A percentile compares a stretch with the other conserved stretches of the same genome.
phyloP scores from a whole-genome alignment of 2,797 vertebrate species.

The Urocyon cinereoargenteus region DNA sequence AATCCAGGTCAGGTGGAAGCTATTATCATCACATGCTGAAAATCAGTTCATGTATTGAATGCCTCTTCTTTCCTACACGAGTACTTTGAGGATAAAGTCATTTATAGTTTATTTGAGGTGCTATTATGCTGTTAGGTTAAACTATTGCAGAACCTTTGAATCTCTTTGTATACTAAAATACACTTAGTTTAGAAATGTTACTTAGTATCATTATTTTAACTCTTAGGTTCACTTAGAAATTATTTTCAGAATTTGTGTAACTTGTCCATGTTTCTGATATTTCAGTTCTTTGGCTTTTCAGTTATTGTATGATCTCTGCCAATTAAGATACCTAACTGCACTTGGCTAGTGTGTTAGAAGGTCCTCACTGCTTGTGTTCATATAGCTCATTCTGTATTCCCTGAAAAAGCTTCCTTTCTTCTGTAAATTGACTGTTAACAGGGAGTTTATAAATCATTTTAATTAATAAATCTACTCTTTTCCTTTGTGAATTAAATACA shows the following conservation, averaged over 20 bases:
- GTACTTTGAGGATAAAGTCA: background rate
- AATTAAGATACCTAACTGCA: conserved; percentile 44
- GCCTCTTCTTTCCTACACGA: conserved; percentile 12
- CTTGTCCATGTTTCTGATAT: conserved; percentile 23
- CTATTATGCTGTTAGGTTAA: background rate
- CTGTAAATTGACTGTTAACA: conserved; percentile 68
- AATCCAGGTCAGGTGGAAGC: background rate
- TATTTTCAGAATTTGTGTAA: background rate
- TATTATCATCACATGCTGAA: background rate
- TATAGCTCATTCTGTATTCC: conserved; percentile 33
- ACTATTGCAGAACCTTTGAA: background rate
- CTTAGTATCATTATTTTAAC: background rate
- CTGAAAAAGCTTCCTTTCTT: conserved; percentile 55
- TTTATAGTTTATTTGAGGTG: background rate
- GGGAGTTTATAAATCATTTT: conserved; percentile 68
- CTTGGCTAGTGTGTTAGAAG: conserved; percentile 43
- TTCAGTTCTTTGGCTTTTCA: background rate
- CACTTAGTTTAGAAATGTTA: conserved; percentile 7
- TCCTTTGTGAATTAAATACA: conserved; percentile 66
- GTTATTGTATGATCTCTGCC: conserved; percentile 40
- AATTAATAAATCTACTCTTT: conserved; percentile 70
- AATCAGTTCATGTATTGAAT: background rate
- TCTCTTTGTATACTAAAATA: background rate
- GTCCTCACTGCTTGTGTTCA: conserved; percentile 8
- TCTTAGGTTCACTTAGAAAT: background rate